Conservation (phyloP, 2,888 invertebrate genomes). For the Drosophila cognata region DNA sequence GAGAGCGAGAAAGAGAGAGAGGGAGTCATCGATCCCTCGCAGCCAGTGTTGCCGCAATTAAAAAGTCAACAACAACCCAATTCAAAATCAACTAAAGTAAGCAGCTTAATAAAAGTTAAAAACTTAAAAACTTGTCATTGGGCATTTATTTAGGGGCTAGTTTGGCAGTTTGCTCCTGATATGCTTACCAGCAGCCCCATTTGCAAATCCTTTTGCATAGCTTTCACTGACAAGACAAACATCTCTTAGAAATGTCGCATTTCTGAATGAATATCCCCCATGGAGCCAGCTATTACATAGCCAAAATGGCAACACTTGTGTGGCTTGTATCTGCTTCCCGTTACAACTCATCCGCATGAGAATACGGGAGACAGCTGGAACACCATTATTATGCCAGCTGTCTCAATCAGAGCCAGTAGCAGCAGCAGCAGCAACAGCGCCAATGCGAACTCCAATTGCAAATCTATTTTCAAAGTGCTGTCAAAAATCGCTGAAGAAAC, state of each 20-base stretch:
- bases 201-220: background rate
- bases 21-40: constrained; percentile 27
- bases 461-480: constrained; percentile 38
- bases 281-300: background rate
- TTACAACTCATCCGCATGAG: constrained; percentile 18
- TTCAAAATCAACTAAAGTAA: background rate
- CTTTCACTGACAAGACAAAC: background rate
- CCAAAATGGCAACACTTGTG: constrained; percentile 3
- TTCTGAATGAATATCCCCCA: background rate
- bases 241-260: no score
- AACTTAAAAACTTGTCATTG: background rate
- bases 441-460: background rate
- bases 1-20: background rate
- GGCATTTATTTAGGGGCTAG: background rate
- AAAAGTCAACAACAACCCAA: background rate
- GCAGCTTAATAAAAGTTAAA: background rate
- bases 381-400: constrained; percentile 47
- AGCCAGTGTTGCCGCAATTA: constrained; percentile 4
- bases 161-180: background rate
- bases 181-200: background rate
- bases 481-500: constrained; percentile 50
- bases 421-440: background rate
- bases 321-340: background rate
- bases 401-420: constrained; percentile 11
- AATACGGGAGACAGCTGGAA: constrained; percentile 38